Percentiles rank a stretch among this genome's conserved stretches.
These are phyloP conservation scores for Stenotaenia linearis DNA, from an alignment of 2,888 invertebrate species.

Conservation along the genomic window DNA sequence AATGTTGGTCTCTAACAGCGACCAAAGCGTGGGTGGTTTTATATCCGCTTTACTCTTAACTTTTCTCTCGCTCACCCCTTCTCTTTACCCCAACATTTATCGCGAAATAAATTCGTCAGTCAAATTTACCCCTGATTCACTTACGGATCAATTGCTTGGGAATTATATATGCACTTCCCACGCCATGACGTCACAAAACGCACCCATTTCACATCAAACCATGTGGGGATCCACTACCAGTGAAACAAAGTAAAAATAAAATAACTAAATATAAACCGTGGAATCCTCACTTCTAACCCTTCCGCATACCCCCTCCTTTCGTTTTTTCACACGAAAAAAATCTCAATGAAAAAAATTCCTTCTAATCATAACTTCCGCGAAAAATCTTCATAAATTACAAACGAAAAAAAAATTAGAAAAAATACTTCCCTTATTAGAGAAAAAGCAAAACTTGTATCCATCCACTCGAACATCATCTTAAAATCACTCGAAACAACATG, in stretches of 20 bases:
- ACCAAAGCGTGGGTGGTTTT: not conserved
- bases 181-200: not conserved
- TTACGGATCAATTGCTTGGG: not conserved
- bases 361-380: not conserved
- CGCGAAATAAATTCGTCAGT: not conserved
- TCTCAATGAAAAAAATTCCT: not conserved
- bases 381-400: not conserved
- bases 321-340: not conserved
- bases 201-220: not conserved
- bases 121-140: not conserved
- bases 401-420: not conserved
- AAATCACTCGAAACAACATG: not conserved
- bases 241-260: not conserved
- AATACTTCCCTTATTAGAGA: not conserved
- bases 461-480: not conserved
- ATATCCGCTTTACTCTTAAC: not conserved
- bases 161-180: not conserved
- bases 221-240: not conserved
- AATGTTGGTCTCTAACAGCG: not conserved
- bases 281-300: not conserved
- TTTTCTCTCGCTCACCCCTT: not conserved
- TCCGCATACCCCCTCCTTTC: not conserved
- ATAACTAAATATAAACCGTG: not conserved
- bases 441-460: not conserved
- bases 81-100: not conserved